Base-by-base conservation (phyloP, 2,888 invertebrate species). In the Nephrotoma flavescens region DNA sequence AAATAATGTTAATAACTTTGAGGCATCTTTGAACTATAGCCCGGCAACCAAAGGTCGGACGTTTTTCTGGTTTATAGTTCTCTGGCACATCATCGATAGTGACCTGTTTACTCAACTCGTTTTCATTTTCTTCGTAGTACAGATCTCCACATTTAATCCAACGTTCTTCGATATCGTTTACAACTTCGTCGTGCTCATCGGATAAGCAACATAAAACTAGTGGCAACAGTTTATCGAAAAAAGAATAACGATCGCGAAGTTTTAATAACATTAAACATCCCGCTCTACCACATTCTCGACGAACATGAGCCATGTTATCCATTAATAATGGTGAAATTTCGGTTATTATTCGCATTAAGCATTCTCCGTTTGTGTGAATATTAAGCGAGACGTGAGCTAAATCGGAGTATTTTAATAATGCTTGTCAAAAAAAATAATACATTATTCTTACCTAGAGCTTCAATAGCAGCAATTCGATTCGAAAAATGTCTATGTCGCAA, bases 41-140 rank as follows among this genome's bases (percentile, higher is more conserved):
- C 7, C 98, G 94, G 90, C 98, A 98, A 0, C 98, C 98, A 31
- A 98, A 92, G 89, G 96, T 96, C 0, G 98, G 97, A n/a, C 98
- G 93, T 87, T 92, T 91, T 94, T 94, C 91, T 88, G 93, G 90
- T 0, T 97, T 97, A 92, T 98, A 98, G 90, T 97, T 95, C 4
- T 92, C 89, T 0, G 95, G 95, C 2, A 93, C 92, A 86, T 94
- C 93, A 87, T 93, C 93, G 7, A 95, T 93, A 90, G 96, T 96
- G 91, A 98, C 97, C 86, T 96, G 94, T 90, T 97, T 96, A 90
- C 97, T 97, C 0, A 98, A 91, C 87, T 98, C 97, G 84, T 95
- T 94, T 89, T 97, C 96, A 91, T 98, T 98, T 91, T 98, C 98
- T 83, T 94, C 92, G 91, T 95, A 94, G 91, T 95, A 98, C 88